Conservation (phyloP, 2,797 vertebrate genomes). For the Lerista edwardsae region DNA sequence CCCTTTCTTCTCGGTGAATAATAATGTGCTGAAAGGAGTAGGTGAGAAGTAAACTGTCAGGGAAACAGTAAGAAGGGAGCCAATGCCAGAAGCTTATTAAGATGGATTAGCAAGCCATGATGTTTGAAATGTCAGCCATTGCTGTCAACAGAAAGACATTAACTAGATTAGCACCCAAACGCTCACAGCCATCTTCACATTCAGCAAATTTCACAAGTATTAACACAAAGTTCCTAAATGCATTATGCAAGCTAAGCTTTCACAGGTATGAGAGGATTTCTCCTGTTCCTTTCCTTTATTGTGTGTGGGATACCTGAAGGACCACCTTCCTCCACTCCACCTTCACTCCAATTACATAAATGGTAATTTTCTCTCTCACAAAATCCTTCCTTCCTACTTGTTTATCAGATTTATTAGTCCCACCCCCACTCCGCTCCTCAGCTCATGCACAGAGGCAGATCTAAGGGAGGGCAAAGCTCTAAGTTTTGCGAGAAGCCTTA, state of each 20-base stretch:
- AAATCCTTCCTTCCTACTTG: too few relatives aligned
- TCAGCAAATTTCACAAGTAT: constrained; percentile 20
- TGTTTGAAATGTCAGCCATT: not conserved
- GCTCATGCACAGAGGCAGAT: too few relatives aligned
- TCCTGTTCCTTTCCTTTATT: too few relatives aligned
- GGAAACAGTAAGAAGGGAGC: not conserved
- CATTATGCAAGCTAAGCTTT: not conserved
- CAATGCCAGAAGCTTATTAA: not conserved
- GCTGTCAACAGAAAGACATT: constrained; percentile 10
- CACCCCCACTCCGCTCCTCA: too few relatives aligned
- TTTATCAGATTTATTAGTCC: too few relatives aligned
- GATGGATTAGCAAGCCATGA: not conserved
- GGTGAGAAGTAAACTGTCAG: not conserved
- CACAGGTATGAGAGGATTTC: too few relatives aligned
- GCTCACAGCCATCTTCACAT: constrained; percentile 18
- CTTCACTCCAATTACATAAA: too few relatives aligned
- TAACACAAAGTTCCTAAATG: constrained; percentile 11
- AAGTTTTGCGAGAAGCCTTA: too few relatives aligned
- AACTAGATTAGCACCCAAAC: not conserved
- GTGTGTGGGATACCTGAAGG: too few relatives aligned
- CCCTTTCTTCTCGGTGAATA: constrained; percentile 17
- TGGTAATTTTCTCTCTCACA: too few relatives aligned
- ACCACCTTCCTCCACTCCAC: too few relatives aligned
- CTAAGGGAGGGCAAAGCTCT: too few relatives aligned
- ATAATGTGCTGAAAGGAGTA: constrained; percentile 7